phyloP scores from a whole-genome alignment of 2,888 invertebrate genomes.

The Cyaniris semiargus region DNA sequence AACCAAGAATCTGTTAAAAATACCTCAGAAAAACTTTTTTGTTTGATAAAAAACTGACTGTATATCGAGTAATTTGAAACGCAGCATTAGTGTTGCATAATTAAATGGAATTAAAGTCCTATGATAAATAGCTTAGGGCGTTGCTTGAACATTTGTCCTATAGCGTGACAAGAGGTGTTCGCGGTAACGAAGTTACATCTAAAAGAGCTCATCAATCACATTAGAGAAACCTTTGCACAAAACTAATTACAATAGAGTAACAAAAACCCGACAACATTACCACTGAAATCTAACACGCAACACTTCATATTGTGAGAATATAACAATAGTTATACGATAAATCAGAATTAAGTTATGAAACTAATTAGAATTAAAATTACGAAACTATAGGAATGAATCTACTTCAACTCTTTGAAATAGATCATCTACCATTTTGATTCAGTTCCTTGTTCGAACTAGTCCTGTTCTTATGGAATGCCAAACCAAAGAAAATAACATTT shows the following conservation, averaged over 20 bases:
- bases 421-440: no score
- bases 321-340: neutral
- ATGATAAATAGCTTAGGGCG: neutral
- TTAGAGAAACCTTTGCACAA: neutral
- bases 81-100: neutral
- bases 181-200: neutral
- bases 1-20: no score
- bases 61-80: neutral
- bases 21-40: no score
- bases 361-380: neutral
- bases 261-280: slow-evolving; percentile 7
- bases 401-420: neutral
- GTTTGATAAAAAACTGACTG: neutral
- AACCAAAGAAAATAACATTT: no score
- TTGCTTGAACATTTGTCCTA: neutral
- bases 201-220: slow-evolving; percentile 6
- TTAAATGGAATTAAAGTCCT: neutral
- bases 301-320: neutral
- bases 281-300: neutral
- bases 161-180: slow-evolving; percentile 6
- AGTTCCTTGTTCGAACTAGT: no score
- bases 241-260: neutral
- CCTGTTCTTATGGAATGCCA: no score
- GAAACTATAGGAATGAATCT: neutral
- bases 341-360: neutral